Evolutionary conservation across 2,113 vertebrate genomes (phyloP), one percentile per base, ranked within the genome.

Genomic region (Rhadina sibilatrix): DNA sequence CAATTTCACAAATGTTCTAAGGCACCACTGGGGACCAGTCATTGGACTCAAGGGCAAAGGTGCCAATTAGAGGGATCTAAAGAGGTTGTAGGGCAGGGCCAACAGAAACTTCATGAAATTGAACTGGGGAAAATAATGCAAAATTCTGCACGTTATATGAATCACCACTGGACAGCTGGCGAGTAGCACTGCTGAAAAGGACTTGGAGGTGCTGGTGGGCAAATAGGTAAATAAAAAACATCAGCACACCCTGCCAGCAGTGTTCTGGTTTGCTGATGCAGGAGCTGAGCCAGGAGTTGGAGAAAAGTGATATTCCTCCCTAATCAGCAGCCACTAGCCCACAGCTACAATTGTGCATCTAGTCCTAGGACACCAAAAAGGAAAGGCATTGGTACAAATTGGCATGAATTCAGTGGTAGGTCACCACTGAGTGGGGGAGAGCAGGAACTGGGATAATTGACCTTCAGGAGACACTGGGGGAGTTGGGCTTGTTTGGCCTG

Each of bases 1-100:
- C 22, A 35, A 11, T 21, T 54, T 59, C 4, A 33, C 6, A 20
- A 30, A 28, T 0, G 0, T 16, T 76, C 6, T 65, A 19, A 70
- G 12, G 17, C 42, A 53, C 6, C 24, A 14, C 0, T 74, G 19
- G 8, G 12, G 25, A 65, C 1, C 42, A 25, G 15, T 37, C 75
- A 25, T 7, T 35, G 46, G 2, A 2, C 21, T 69, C 25, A 49
- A 46, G 37, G 19, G 24, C 31, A 72, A 15, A 3, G 3, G 30
- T 83, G 63, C 6, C 14, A 35, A 42, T 85, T 35, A 52, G 46
- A 66, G 10, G 11, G 13, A n/a, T 44, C 12, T 37, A 38, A 40
- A 27, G 22, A 72, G 4, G 4, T 31, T 72, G 49, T 28, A 83
- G 35, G 31, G 83, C 24, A 68, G 2, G 24, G 4, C 7, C 38